A percentile compares a stretch with the other conserved stretches of the same genome.
Conservation (phyloP, 2,113 vertebrate genomes). For the Mugil cephalus region DNA sequence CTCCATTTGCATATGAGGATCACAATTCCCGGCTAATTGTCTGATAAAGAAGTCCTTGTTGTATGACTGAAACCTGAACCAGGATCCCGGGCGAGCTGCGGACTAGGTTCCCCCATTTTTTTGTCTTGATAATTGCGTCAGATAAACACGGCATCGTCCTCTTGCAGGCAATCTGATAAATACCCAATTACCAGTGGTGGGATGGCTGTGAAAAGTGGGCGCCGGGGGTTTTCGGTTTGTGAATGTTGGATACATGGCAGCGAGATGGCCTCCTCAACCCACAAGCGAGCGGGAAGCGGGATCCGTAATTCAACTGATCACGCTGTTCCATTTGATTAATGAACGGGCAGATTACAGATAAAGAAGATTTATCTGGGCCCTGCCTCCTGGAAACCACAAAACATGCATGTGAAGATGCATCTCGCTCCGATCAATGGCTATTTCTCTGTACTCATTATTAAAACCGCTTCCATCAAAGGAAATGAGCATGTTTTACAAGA, state of each 20-base stretch:
- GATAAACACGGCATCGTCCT: slow-evolving; percentile 87
- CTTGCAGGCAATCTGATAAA: slow-evolving; percentile 95
- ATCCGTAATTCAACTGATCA: slow-evolving; percentile 78
- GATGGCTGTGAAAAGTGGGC: slow-evolving; percentile 78
- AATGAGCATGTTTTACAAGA: slow-evolving; percentile 69
- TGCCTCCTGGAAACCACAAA: slow-evolving; percentile 52
- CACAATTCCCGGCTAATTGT: slow-evolving; percentile 45
- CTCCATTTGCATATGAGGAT: slow-evolving; percentile 70
- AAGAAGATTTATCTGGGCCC: slow-evolving; percentile 73
- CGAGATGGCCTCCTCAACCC: slow-evolving; percentile 62
- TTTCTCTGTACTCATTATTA: slow-evolving; percentile 43
- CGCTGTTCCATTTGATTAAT: slow-evolving; percentile 84
- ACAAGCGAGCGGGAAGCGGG: slow-evolving; percentile 63
- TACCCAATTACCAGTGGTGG: slow-evolving; percentile 91
- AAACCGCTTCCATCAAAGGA: slow-evolving; percentile 57
- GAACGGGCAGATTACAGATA: slow-evolving; percentile 76
- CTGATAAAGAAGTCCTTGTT: slow-evolving; percentile 37
- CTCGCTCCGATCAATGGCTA: slow-evolving; percentile 64
- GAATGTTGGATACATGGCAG: slow-evolving; percentile 32
- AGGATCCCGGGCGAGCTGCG: slow-evolving; percentile 40
- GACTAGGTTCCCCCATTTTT: slow-evolving; percentile 50
- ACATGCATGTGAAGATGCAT: slow-evolving; percentile 55
- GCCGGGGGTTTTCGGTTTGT: slow-evolving; percentile 33
- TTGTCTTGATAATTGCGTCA: slow-evolving; percentile 90
- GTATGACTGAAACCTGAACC: slow-evolving; percentile 15